A percentile compares a stretch with the other conserved stretches of the same genome.
Conservation (phyloP, 1,140 invertebrate species). For the Scaptomyza pallida region DNA sequence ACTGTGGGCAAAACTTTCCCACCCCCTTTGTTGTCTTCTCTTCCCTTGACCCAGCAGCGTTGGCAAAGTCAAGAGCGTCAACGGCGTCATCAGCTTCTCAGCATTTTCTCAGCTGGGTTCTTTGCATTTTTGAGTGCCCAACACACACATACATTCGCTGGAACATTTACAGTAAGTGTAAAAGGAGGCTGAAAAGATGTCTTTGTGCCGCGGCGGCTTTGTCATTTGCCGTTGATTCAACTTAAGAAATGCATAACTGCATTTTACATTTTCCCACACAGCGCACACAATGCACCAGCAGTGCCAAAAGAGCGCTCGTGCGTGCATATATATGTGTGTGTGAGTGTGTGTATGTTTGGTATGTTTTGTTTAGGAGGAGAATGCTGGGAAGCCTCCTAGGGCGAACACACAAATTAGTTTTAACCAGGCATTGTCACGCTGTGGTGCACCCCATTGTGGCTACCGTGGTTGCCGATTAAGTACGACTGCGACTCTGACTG, state of each 20-base stretch:
- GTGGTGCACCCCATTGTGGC: conserved; percentile 66
- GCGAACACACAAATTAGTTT: conserved; percentile 77
- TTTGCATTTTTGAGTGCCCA: conserved; percentile 64
- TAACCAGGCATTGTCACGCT: conserved; percentile 78
- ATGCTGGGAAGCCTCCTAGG: conserved; percentile 6
- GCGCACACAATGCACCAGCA: conserved; percentile 47
- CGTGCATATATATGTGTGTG: conserved; percentile 24
- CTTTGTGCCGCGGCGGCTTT: conserved; percentile 58
- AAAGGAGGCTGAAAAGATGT: conserved; percentile 1
- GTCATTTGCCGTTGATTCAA: conserved; percentile 74
- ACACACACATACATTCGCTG: conserved; percentile 18
- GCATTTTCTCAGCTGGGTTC: conserved; percentile 51
- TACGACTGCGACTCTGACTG: conserved; percentile 21
- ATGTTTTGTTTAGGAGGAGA: not conserved
- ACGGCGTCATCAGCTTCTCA: conserved; percentile 62
- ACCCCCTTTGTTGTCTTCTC: not conserved
- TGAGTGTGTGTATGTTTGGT: conserved; percentile 21
- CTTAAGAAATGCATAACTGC: conserved; percentile 78
- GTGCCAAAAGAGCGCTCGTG: conserved; percentile 52
- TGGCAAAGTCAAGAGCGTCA: conserved; percentile 51
- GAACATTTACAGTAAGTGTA: conserved; percentile 28
- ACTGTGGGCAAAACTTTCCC: conserved; percentile 36
- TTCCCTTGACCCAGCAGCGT: not conserved
- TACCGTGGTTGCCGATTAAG: conserved; percentile 68
- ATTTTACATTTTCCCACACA: conserved; percentile 59